Base-by-base conservation (phyloP, 2,888 invertebrate genomes). In the Creontiades dilutus region DNA sequence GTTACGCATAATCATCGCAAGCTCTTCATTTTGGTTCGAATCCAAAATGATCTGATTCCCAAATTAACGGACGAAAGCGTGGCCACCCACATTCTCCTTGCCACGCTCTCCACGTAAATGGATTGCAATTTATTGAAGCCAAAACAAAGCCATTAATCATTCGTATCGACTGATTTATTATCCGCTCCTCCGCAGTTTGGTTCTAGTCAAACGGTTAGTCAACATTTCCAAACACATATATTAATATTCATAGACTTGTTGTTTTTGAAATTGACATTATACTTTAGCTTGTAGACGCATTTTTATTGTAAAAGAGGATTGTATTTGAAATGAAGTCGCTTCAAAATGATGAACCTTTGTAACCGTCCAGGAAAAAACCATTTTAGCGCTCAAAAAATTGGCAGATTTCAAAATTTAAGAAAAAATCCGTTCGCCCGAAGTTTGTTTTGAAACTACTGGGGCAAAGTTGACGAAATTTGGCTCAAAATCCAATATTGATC, bases 71-170 rank as follows among this genome's bases (percentile, higher is more conserved):
- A 57, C 57, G 68, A 3, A 68, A 68, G 23, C 23, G 23, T 68
- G 23, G 23, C 68, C 68, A 23, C 68, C 23, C 9, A 68, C 9
- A 68, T n/a, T 57, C n/a, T 7, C 37, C 37, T 37, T n/a, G 19
- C n/a, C 68, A 68, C 23, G 23, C 23, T 23, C 57, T n/a, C 7
- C 57, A n/a, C n/a, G n/a, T 57, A 57, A 57, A 57, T 16, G 57
- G 19, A n/a, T 19, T 68, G 19, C 23, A 68, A 68, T 68, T 68
- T 23, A 68, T 68, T 68, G 68, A 19, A 68, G 68, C 68, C 23
- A 68, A 68, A 68, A 68, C 68, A 68, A 68, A 68, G 68, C 23
- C 13, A 68, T 68, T 68, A 68, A 68, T 68, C 68, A 23, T 27
- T 12, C 13, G 3, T 68, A 23, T 12, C 23, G 68, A 68, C 23